Evolutionary conservation across 2,797 vertebrate species (phyloP).

Genomic region (Eulemur rubriventer): DNA sequence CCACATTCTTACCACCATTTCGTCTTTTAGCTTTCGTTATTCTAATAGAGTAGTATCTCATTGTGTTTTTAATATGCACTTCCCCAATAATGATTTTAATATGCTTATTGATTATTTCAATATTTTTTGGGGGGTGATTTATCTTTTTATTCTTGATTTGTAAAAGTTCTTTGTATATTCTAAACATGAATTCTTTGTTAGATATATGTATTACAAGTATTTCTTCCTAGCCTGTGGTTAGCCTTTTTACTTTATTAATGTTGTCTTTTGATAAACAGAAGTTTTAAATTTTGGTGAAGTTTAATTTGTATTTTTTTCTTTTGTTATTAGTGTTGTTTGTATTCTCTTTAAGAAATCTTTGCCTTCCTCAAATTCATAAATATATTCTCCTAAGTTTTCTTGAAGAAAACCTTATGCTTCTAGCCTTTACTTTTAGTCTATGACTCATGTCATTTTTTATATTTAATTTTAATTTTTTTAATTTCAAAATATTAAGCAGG

Average conservation of each 20-base stretch:
- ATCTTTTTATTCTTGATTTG: not conserved
- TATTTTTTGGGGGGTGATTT: not conserved
- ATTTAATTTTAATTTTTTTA: not conserved
- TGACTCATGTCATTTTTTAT: not conserved
- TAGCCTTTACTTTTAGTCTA: not conserved
- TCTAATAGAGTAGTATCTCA: not conserved
- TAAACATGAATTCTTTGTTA: not conserved
- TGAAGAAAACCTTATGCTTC: not conserved
- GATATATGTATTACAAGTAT: not conserved
- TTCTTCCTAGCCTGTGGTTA: not conserved
- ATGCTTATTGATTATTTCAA: not conserved
- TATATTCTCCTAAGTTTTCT: not conserved
- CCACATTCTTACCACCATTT: not conserved
- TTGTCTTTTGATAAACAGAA: not conserved
- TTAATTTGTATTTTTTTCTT: not conserved
- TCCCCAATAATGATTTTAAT: not conserved
- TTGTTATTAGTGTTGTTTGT: not conserved
- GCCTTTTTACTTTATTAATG: not conserved
- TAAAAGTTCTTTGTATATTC: not conserved
- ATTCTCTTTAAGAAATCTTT: not conserved
- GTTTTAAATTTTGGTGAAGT: not conserved
- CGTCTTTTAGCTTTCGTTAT: not conserved
- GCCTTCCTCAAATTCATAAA: not conserved
- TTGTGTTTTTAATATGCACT: not conserved
- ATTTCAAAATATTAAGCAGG: not conserved